These are phyloP conservation scores for Heliopora coerulea DNA, from an alignment of 92 coral and sea anemone genomes.

Conservation along the genomic window DNA sequence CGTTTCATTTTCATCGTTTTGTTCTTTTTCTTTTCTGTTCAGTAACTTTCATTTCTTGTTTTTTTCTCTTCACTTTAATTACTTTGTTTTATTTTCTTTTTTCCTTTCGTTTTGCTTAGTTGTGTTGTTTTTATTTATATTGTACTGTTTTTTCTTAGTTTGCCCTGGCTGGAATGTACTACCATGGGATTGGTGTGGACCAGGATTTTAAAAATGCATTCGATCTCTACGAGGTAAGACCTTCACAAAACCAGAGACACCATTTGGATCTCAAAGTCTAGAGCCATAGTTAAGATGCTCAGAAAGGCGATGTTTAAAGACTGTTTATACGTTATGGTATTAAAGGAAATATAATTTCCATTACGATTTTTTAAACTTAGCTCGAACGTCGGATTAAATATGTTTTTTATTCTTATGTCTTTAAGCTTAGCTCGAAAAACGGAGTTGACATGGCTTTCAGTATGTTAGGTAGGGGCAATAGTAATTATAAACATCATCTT, in stretches of 20 bases:
- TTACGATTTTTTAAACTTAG: too few species aligned
- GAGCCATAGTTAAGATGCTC: too few species aligned
- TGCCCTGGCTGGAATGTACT: conserved; percentile 88
- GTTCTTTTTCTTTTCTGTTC: too few species aligned
- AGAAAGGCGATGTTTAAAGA: too few species aligned
- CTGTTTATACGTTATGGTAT: too few species aligned
- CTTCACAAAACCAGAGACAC: not conserved
- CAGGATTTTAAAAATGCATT: conserved; percentile 79
- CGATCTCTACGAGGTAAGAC: conserved; percentile 71
- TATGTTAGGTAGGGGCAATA: conserved; percentile 76
- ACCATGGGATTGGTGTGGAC: conserved; percentile 81
- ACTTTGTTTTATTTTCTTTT: not conserved
- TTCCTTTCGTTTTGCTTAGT: not conserved
- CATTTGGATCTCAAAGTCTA: not conserved
- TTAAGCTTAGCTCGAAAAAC: conserved; percentile 87
- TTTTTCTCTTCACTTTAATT: too few species aligned
- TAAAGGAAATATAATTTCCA: too few species aligned
- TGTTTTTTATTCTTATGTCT: conserved; percentile 23
- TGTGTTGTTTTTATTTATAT: not conserved
- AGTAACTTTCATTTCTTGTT: too few species aligned
- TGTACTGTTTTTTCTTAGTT: too few species aligned
- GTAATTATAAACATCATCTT: too few species aligned
- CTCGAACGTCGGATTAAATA: too few species aligned
- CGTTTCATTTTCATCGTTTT: too few species aligned
- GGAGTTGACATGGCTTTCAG: conserved; percentile 80